Evolutionary conservation across 1,140 invertebrate genomes (phyloP), one percentile per base, ranked within the genome.

Genomic region (Drosophila auraria): DNA sequence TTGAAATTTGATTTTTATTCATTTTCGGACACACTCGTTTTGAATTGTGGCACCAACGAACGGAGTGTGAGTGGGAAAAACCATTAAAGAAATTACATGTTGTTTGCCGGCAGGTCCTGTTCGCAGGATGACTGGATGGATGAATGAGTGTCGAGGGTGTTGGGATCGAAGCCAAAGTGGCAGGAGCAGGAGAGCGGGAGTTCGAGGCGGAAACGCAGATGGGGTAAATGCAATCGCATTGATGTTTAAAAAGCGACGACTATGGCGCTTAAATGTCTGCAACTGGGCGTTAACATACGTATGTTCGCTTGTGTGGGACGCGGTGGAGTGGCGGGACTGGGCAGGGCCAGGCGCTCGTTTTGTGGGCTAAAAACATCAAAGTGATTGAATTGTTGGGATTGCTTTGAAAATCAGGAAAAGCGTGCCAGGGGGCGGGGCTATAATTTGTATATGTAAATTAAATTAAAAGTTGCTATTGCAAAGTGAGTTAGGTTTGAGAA

Each of bases 321-420:
- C 47, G 49, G 63, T 45, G 45, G 61, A 12, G 56, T 42, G 50
- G 42, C 64, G 49, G 57, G 64, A 44, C 62, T 56, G 38, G 65
- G 36, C 50, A 17, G 68, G 27, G 50, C 25, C 45, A 15, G 54
- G 36, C 56, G 45, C 60, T 65, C 73, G 80, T 83, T 87, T 87
- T 87, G 84, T 84, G 84, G 81, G 81, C 63, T 79, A 65, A 78
- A 87, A 83, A 83, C 84, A 89, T 89, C 84, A 89, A 89, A 89
- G 84, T 89, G 84, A 89, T 89, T 89, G 84, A 89, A 84, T 89
- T 89, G 84, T 89, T 89, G 84, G 84, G 84, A 89, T 89, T 89
- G 84, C 84, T 89, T 84, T 89, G 78, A 84, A 80, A 74, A 80
- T 74, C 51, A 57, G 38, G 17, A 63, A 79, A 64, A 53, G 20